Evolutionary conservation across 2,113 vertebrate genomes (phyloP).

Genomic region (Labeo rohita): DNA sequence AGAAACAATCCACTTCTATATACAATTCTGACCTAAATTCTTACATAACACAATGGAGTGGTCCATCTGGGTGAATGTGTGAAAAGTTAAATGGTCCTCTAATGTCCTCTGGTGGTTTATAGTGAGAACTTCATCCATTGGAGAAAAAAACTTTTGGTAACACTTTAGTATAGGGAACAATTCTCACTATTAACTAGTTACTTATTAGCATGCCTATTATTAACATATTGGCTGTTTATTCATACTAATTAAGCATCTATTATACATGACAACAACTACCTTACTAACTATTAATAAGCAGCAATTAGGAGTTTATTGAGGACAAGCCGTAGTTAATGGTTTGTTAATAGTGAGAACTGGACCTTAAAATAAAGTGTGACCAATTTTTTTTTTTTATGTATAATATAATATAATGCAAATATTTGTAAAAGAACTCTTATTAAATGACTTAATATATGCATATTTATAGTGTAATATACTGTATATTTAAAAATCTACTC

Average conservation of each 20-base stretch:
- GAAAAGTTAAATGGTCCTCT: background rate
- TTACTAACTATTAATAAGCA: too few relatives aligned
- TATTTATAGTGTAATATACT: background rate
- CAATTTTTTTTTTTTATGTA: background rate
- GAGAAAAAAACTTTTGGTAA: background rate
- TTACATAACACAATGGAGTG: slow-evolving; percentile 55
- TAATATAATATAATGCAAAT: background rate
- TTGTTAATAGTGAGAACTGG: too few relatives aligned
- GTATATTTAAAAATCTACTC: background rate
- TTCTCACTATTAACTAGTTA: too few relatives aligned
- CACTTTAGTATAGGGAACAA: too few relatives aligned
- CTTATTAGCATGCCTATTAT: too few relatives aligned
- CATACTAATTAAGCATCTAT: too few relatives aligned
- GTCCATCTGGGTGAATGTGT: background rate
- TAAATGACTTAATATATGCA: background rate
- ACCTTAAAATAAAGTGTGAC: too few relatives aligned
- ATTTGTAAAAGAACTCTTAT: background rate
- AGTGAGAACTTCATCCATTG: background rate
- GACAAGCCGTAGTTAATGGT: too few relatives aligned
- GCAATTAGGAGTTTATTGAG: too few relatives aligned
- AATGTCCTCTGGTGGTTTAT: slow-evolving; percentile 57
- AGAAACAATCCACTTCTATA: slow-evolving; percentile 33
- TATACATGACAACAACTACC: too few relatives aligned
- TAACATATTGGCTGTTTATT: too few relatives aligned
- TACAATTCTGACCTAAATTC: slow-evolving; percentile 33